These are phyloP conservation scores for Helleia helle DNA, from an alignment of 2,888 invertebrate species.

Conservation along the genomic window DNA sequence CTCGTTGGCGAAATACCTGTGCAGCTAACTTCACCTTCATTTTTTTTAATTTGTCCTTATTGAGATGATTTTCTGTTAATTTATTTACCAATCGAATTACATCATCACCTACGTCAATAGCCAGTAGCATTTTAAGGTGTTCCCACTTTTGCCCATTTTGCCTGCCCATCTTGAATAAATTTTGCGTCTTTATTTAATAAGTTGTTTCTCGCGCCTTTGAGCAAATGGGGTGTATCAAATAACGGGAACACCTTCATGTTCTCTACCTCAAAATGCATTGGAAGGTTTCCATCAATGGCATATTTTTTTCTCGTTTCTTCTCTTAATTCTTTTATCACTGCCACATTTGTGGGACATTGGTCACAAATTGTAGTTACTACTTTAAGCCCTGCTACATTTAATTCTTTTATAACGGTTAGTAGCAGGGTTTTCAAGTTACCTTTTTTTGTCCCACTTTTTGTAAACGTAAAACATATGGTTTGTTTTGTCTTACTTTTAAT, in stretches of 20 bases:
- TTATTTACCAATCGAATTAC: constrained; percentile 5
- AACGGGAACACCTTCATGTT: too few species aligned
- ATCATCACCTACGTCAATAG: background rate
- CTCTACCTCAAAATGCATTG: too few species aligned
- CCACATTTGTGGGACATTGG: constrained; percentile 13
- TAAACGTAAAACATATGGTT: constrained; percentile 12
- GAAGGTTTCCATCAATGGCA: too few species aligned
- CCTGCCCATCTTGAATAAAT: background rate
- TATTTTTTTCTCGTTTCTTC: constrained; percentile 9
- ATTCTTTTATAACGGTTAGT: background rate
- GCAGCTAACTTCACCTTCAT: constrained; percentile 2
- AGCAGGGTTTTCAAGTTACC: constrained; percentile 2
- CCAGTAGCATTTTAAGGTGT: constrained; percentile 2
- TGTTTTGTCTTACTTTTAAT: constrained; percentile 15
- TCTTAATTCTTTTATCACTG: constrained; percentile 9
- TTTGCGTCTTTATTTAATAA: background rate
- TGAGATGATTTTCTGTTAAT: background rate
- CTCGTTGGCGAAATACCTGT: constrained; percentile 5
- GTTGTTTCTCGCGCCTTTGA: background rate
- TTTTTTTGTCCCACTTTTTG: background rate
- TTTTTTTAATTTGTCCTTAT: background rate
- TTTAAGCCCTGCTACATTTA: background rate
- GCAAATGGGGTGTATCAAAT: too few species aligned
- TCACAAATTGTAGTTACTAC: constrained; percentile 7
- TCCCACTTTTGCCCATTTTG: background rate